A percentile compares a stretch with the other conserved stretches of the same genome.
Conservation (phyloP, 2,888 invertebrate species). For the Tuta absoluta region DNA sequence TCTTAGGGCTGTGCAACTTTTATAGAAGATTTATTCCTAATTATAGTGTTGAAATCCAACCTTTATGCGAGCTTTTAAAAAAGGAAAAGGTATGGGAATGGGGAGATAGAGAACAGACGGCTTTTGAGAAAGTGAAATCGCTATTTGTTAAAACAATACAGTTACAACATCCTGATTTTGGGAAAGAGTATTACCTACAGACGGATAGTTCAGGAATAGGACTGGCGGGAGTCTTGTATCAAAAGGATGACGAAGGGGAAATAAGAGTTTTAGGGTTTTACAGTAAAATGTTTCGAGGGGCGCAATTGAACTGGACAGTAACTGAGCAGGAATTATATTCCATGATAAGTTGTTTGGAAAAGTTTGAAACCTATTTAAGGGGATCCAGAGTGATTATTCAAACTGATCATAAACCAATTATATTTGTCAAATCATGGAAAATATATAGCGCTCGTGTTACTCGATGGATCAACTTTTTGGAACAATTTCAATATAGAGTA, state of each 20-base stretch:
- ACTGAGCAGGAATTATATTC: constrained; percentile 41
- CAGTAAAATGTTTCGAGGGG: constrained; percentile 34
- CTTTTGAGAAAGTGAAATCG: constrained; percentile 35
- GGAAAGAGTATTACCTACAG: constrained; percentile 12
- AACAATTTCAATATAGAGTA: constrained; percentile 37
- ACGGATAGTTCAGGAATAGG: constrained; percentile 38
- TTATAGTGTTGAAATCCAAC: constrained; percentile 30
- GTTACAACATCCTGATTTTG: constrained; percentile 24
- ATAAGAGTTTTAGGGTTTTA: constrained; percentile 33
- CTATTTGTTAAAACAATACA: constrained; percentile 30
- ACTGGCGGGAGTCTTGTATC: constrained; percentile 36
- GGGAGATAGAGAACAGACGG: constrained; percentile 26
- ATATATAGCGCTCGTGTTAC: constrained; percentile 36
- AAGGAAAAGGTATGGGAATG: neutral
- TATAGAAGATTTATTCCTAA: constrained; percentile 38
- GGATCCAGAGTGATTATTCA: constrained; percentile 35
- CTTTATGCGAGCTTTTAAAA: constrained; percentile 31
- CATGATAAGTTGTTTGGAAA: constrained; percentile 35
- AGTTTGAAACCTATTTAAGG: constrained; percentile 40
- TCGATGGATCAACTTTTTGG: constrained; percentile 37
- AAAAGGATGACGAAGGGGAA: constrained; percentile 29
- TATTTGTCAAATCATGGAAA: constrained; percentile 38
- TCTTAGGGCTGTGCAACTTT: constrained; percentile 34
- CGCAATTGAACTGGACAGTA: constrained; percentile 38
- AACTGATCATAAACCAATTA: constrained; percentile 38